These are phyloP conservation scores for Takifugu flavidus DNA, from an alignment of 2,113 vertebrate genomes.

Conservation along the genomic window DNA sequence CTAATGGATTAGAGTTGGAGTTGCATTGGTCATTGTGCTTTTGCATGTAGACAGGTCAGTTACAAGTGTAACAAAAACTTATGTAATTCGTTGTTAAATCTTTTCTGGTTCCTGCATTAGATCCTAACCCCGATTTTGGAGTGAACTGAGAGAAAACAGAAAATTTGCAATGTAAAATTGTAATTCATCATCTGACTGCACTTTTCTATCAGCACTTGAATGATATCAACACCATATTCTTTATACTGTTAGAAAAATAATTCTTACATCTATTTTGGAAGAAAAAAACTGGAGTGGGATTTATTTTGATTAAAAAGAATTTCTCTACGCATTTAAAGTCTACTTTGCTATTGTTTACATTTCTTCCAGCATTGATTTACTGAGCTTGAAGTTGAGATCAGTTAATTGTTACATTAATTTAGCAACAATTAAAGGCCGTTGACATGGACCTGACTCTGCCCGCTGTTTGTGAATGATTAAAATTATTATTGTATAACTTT, in stretches of 20 bases:
- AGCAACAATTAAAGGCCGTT: background rate
- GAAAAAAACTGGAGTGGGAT: slow-evolving; percentile 7
- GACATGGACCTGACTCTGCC: too few relatives aligned
- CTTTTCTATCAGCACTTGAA: slow-evolving; percentile 40
- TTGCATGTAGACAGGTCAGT: slow-evolving; percentile 26
- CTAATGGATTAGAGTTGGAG: background rate
- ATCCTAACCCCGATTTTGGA: slow-evolving; percentile 21
- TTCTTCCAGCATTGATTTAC: too few relatives aligned
- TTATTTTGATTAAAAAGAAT: background rate
- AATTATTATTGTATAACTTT: too few relatives aligned
- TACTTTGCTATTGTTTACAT: too few relatives aligned
- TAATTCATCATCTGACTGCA: slow-evolving; percentile 7
- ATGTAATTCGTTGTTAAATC: background rate
- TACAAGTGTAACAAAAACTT: background rate
- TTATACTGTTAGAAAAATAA: slow-evolving; percentile 50
- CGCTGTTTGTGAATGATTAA: too few relatives aligned
- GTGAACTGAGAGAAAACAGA: slow-evolving; percentile 4
- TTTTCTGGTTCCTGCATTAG: slow-evolving; percentile 8
- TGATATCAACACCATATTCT: slow-evolving; percentile 10
- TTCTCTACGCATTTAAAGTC: too few relatives aligned
- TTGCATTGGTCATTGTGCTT: slow-evolving; percentile 5
- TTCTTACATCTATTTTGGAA: slow-evolving; percentile 32
- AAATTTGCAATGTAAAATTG: too few relatives aligned
- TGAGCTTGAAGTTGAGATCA: background rate
- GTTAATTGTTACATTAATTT: background rate